phyloP scores from a whole-genome alignment of 2,797 vertebrate genomes.

The Lindbergichthys nudifrons region DNA sequence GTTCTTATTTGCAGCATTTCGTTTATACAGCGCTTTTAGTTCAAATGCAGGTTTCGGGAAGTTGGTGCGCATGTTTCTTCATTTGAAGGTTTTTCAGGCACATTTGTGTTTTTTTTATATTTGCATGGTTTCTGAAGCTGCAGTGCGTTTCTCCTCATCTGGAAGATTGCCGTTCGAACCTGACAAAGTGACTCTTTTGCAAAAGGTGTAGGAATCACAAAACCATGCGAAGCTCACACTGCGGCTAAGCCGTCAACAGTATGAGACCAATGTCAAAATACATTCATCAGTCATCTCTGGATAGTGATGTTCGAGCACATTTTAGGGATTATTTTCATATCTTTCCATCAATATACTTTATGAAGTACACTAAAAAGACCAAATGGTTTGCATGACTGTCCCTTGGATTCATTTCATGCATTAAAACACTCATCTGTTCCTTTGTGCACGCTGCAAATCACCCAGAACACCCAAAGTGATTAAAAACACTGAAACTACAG shows the following conservation, averaged over 20 bases:
- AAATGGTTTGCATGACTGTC: background rate
- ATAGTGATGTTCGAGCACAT: background rate
- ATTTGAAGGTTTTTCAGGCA: too few relatives aligned
- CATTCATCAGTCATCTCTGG: background rate
- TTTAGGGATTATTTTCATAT: background rate
- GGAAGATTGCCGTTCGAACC: too few relatives aligned
- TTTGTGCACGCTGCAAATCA: slow-evolving; percentile 1
- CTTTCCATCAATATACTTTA: background rate
- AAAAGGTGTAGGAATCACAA: too few relatives aligned
- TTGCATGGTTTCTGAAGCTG: background rate
- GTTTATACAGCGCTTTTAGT: too few relatives aligned
- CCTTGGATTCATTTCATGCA: background rate
- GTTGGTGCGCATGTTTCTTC: too few relatives aligned
- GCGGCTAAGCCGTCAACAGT: too few relatives aligned
- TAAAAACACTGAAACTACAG: background rate
- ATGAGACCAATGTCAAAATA: too few relatives aligned
- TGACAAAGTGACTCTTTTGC: too few relatives aligned
- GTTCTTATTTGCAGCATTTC: too few relatives aligned
- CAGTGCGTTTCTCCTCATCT: background rate
- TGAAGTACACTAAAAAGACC: background rate
- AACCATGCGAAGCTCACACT: too few relatives aligned
- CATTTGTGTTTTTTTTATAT: too few relatives aligned
- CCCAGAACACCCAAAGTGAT: background rate
- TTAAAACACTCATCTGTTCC: slow-evolving; percentile 10
- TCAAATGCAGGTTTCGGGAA: too few relatives aligned